These are phyloP conservation scores for Cinclus mexicanus DNA, from an alignment of 2,113 vertebrate genomes.

Conservation along the genomic window DNA sequence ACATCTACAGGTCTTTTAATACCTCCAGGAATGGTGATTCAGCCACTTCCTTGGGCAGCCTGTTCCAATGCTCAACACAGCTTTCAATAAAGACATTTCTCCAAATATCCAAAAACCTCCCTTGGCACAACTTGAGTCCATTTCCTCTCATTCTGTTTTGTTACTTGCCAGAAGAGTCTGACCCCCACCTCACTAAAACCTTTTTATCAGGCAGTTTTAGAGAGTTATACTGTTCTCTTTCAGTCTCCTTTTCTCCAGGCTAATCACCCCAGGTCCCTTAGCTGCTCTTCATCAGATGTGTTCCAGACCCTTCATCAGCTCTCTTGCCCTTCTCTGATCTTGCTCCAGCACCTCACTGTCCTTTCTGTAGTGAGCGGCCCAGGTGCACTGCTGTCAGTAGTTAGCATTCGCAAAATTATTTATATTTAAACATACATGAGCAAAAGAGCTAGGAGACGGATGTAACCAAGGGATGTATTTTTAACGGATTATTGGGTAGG, in stretches of 20 bases:
- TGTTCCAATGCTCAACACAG: neutral
- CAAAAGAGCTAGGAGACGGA: neutral
- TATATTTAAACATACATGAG: neutral
- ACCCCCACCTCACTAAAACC: neutral
- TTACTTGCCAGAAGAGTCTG: neutral
- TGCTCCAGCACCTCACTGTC: neutral
- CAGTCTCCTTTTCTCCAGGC: neutral
- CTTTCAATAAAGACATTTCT: neutral
- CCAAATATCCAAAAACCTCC: neutral
- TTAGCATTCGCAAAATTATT: neutral
- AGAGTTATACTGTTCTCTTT: neutral
- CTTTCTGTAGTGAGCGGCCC: neutral
- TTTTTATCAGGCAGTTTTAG: neutral
- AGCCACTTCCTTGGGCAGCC: neutral
- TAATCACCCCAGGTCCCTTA: neutral
- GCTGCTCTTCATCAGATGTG: neutral
- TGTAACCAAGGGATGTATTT: neutral
- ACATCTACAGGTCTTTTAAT: neutral
- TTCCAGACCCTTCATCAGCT: neutral
- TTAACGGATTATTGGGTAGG: neutral
- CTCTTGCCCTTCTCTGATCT: neutral
- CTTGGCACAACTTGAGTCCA: neutral
- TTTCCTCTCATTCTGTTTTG: neutral
- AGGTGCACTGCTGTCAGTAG: neutral
- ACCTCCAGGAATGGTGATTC: neutral